Evolutionary conservation across 2,113 vertebrate genomes (phyloP).

Genomic region (Menura novaehollandiae): DNA sequence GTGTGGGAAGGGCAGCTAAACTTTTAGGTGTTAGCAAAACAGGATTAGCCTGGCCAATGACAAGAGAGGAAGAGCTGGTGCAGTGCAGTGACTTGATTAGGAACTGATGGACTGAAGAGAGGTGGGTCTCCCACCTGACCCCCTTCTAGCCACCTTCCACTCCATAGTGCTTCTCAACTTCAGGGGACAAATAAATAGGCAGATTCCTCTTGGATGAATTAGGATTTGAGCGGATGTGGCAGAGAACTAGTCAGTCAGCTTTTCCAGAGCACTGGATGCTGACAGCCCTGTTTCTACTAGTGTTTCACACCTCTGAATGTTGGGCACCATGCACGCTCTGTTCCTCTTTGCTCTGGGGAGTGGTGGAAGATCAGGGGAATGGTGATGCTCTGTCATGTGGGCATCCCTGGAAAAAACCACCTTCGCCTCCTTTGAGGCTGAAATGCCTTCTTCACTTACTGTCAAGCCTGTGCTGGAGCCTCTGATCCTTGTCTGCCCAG

Average conservation of each 20-base stretch:
- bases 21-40: neutral
- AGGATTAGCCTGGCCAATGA: accelerated
- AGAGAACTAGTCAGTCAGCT: neutral
- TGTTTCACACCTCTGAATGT: neutral
- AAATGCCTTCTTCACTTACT: neutral
- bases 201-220: neutral
- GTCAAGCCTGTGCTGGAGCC: neutral
- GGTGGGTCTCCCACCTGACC: neutral
- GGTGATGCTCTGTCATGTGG: neutral
- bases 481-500: neutral
- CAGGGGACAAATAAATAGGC: neutral
- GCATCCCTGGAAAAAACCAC: neutral
- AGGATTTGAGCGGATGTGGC: neutral
- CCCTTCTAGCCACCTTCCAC: neutral
- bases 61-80: neutral
- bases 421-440: neutral
- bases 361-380: neutral
- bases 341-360: neutral
- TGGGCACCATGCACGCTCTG: neutral
- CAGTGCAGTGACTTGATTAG: neutral
- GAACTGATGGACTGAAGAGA: neutral
- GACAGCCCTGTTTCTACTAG: neutral
- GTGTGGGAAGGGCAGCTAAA: neutral
- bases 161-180: neutral
- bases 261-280: neutral